These are phyloP conservation scores for Crotalus viridis DNA, from an alignment of 2,113 vertebrate species.

Conservation along the genomic window DNA sequence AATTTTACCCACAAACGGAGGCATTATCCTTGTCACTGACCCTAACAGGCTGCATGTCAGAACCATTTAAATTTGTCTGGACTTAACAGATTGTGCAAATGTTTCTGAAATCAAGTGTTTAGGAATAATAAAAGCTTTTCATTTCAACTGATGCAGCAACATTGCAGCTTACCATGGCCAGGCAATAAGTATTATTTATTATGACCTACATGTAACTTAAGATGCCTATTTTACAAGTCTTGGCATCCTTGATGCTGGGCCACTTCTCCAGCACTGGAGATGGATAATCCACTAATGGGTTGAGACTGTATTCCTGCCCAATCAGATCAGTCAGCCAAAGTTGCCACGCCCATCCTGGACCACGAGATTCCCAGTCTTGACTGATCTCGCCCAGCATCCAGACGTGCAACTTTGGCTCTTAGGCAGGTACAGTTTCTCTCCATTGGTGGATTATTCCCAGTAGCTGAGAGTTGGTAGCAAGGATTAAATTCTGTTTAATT, in stretches of 20 bases:
- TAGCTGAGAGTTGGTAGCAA: no score
- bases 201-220: slow-evolving; percentile 59
- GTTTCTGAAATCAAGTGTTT: slow-evolving; percentile 64
- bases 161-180: slow-evolving; percentile 32
- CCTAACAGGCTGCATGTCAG: slow-evolving; percentile 72
- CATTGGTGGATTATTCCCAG: no score
- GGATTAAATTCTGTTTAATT: no score
- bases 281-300: no score
- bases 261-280: background rate
- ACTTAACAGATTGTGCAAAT: slow-evolving; percentile 70
- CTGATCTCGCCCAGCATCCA: no score
- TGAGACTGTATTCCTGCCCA: no score
- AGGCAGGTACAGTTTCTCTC: no score
- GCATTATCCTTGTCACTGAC: slow-evolving; percentile 71
- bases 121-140: slow-evolving; percentile 63
- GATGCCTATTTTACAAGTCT: slow-evolving; percentile 47
- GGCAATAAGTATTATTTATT: slow-evolving; percentile 56
- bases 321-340: no score
- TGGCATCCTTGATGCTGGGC: background rate
- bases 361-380: no score
- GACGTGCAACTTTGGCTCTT: no score
- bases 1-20: slow-evolving; percentile 73
- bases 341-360: no score
- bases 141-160: slow-evolving; percentile 52
- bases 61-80: slow-evolving; percentile 71